A percentile compares a stretch with the other conserved stretches of the same genome.
Conservation (phyloP, 1,140 invertebrate genomes). For the Polypedilum vanderplanki region DNA sequence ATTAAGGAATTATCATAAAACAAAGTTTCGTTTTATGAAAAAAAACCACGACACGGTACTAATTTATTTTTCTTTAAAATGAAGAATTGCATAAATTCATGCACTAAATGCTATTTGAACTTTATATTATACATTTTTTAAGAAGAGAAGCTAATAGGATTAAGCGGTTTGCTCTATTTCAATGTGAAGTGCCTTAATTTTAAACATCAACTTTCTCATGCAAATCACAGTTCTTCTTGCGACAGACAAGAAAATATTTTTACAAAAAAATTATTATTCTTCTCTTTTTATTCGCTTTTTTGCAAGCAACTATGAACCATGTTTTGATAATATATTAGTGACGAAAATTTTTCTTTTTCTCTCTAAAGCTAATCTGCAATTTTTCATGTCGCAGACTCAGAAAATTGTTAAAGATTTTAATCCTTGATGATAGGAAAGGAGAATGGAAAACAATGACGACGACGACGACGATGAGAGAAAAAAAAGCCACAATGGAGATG, state of each 20-base stretch:
- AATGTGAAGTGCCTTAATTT: slow-evolving; percentile 5
- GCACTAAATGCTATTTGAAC: slow-evolving; percentile 12
- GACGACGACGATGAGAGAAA: neutral
- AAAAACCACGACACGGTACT: too few relatives aligned
- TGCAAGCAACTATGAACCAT: neutral
- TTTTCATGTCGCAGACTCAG: slow-evolving; percentile 10
- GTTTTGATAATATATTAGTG: slow-evolving; percentile 14
- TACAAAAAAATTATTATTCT: neutral
- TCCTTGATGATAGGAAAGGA: neutral
- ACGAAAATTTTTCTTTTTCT: neutral
- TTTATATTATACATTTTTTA: neutral
- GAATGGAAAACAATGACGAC: neutral
- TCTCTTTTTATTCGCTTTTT: neutral
- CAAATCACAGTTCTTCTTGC: neutral
- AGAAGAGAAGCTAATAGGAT: neutral
- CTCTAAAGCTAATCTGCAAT: slow-evolving; percentile 8
- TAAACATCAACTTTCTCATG: slow-evolving; percentile 7
- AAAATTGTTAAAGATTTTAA: slow-evolving; percentile 20
- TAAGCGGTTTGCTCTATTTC: neutral
- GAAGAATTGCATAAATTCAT: neutral
- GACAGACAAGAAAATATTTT: neutral
- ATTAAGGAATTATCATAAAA: neutral
- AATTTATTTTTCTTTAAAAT: neutral
- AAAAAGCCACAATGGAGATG: neutral
- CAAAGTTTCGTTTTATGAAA: neutral